Evolutionary conservation across 2,888 invertebrate genomes (phyloP).

Genomic region (Myopa tessellatipennis): DNA sequence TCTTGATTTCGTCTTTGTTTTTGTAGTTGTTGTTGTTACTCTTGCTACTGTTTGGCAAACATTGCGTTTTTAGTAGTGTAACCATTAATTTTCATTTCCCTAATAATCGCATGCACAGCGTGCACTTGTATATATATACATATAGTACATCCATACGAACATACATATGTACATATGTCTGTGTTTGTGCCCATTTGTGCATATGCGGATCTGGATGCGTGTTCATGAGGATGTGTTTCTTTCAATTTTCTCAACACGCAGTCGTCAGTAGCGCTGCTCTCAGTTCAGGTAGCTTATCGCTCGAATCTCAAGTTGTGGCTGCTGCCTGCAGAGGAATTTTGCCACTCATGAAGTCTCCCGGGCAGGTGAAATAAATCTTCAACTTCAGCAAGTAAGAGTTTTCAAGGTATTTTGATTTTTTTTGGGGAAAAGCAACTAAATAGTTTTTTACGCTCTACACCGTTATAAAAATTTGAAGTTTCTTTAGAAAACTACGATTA

Average conservation of each 20-base stretch:
- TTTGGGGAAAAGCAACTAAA: too few relatives aligned
- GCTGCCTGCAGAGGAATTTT: conserved; percentile 8
- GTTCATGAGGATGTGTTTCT: neutral
- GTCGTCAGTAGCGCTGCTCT: neutral
- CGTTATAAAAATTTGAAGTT: too few relatives aligned
- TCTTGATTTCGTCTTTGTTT: conserved; percentile 30
- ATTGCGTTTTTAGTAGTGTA: conserved; percentile 32
- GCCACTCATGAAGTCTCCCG: conserved; percentile 17
- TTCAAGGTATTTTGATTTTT: too few relatives aligned
- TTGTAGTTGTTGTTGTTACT: conserved; percentile 43
- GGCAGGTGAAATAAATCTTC: conserved; percentile 21
- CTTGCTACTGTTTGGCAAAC: conserved; percentile 16
- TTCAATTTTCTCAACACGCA: neutral
- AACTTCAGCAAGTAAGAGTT: neutral
- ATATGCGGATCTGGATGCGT: conserved; percentile 33
- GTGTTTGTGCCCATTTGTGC: conserved; percentile 52
- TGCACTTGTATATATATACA: neutral
- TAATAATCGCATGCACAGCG: conserved; percentile 32
- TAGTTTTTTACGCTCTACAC: too few relatives aligned
- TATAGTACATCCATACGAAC: neutral
- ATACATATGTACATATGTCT: neutral
- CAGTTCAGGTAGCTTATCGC: neutral
- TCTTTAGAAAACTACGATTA: too few relatives aligned
- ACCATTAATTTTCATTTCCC: conserved; percentile 37
- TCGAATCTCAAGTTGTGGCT: conserved; percentile 13